Base-by-base conservation (phyloP, 2,113 vertebrate genomes). In the Myrmecobius fasciatus region DNA sequence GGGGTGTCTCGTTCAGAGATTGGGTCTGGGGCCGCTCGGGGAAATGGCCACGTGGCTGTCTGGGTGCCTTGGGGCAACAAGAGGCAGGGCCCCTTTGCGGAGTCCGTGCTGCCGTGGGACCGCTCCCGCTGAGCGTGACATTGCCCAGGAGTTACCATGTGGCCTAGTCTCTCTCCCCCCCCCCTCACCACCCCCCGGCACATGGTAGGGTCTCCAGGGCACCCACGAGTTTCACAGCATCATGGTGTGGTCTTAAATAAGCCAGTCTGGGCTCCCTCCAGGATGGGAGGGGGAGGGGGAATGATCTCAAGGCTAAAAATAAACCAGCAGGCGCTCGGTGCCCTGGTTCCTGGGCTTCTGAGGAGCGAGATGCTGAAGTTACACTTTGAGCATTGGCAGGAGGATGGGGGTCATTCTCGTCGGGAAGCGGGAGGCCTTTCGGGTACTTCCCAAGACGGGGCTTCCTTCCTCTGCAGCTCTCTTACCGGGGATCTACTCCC, bases 241-340 rank as follows among this genome's bases (percentile, higher is more conserved):
- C 49, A 17, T 92, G 3, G 2, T 92, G 48, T 93, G 89, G 93
- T 89, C 95, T 96, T 97, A 96, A 97, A 94, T 97, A 96, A 97
- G 92, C 46, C 53, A 94, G 48, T 0, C 90, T 95, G 92, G 52
- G 92, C 90, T 97, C 88, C 93, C 94, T 96, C 56, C 94, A 95
- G 94, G 89, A 96, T 88, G 54, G 22, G 48, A 20, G 46, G 47
- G 48, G 90, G 52, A 22, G 47, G 89, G 48, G 90, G 95, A 90
- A 91, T 96, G 94, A 96, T 95, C 96, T 60, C 93, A 96, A 25
- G 52, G 91, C 94, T 96, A 97, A 97, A 97, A 97, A 96, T 97
- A 98, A 97, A 96, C 75, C 92, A 92, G 20, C 28, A 97, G 90
- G 67, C 90, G 91, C 89, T 95, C 92, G 89, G 91, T 97, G 95